Base-by-base conservation (phyloP, 2,888 invertebrate genomes). In the Stenichneumon culpator region DNA sequence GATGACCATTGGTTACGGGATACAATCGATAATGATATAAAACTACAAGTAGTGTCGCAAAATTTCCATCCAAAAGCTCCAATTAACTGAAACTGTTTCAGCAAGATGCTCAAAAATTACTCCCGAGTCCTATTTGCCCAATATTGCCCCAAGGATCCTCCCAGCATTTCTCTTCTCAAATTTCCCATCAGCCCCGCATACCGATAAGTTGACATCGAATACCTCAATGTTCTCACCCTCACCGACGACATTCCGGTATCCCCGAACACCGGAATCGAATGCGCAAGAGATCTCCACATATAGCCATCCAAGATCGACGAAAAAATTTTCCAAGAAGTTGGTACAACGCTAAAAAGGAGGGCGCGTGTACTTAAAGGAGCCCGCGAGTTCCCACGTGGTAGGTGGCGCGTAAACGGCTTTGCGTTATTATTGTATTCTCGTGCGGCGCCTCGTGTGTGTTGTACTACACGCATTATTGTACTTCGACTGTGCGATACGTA, bases 311-410 rank as follows among this genome's bases (percentile, higher is more conserved):
- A 28, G 32, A 78, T 75, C 54, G 32, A 83, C 65, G 11, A 39
- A 19, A 19, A 57, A 68, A 44, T 73, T 82, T 85, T 68, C 72
- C 32, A 82, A 82, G 82, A 69, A 73, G 39, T 47, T 32, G 57
- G 65, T 19, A 19, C 25, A 14, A 28, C 22, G 54, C 1, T 7
- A 28, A 44, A 25, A 68, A 32, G 44, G 47, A 68, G 65, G 22
- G 74, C 79, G 78, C 84, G 86, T 86, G 86, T 85, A 80, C 86
- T 78, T 78, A 60, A 69, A 80, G 85, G 44, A 77, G 22, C 54
- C 25, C 65, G 65, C 50, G 74, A 79, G 84, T 86, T 88, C 86
- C 88, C 88, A 88, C 88, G 84, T 88, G 83, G 84, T 84, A 88
- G 83, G 82, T 83, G 85, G 81, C 83, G 84, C 83, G 83, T 86